Percentiles rank a stretch among this genome's conserved stretches.
Evolutionary conservation across 2,888 invertebrate species (phyloP).

Genomic region (Tipula vernalis): DNA sequence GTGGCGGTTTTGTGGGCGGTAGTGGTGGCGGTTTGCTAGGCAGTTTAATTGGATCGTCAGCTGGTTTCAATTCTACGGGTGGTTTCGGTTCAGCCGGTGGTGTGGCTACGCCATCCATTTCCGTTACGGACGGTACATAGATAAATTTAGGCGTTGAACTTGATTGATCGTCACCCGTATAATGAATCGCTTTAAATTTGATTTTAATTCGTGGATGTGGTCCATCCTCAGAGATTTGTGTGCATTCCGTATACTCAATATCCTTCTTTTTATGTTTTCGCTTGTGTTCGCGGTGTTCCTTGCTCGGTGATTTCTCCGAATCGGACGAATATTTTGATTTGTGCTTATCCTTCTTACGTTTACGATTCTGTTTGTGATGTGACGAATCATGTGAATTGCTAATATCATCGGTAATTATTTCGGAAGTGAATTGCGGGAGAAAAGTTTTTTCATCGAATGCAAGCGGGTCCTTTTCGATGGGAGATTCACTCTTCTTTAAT

Average conservation of each 20-base stretch:
- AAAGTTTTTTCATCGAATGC: not conserved
- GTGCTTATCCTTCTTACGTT: slow-evolving; percentile 63
- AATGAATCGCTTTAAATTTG: slow-evolving; percentile 39
- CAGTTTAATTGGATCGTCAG: not conserved
- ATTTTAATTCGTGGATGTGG: slow-evolving; percentile 69
- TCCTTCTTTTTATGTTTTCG: slow-evolving; percentile 72
- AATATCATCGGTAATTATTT: slow-evolving; percentile 6
- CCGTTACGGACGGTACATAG: slow-evolving; percentile 53
- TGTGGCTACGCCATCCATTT: not conserved
- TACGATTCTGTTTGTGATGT: slow-evolving; percentile 46
- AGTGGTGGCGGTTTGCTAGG: not conserved
- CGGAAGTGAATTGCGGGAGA: slow-evolving; percentile 11
- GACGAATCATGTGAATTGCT: not conserved
- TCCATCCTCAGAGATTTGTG: slow-evolving; percentile 36
- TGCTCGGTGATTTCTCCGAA: slow-evolving; percentile 47
- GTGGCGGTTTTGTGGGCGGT: not conserved
- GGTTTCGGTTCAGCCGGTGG: not conserved
- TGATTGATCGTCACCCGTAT: slow-evolving; percentile 32
- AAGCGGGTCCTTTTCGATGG: not conserved
- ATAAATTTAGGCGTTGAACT: slow-evolving; percentile 51
- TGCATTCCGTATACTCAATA: slow-evolving; percentile 37
- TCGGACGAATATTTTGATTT: slow-evolving; percentile 47
- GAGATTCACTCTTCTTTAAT: not conserved
- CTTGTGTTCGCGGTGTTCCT: slow-evolving; percentile 55
- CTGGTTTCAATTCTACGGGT: not conserved